These are phyloP conservation scores for Leucozona laternaria DNA, from an alignment of 2,888 invertebrate genomes.

Conservation along the genomic window DNA sequence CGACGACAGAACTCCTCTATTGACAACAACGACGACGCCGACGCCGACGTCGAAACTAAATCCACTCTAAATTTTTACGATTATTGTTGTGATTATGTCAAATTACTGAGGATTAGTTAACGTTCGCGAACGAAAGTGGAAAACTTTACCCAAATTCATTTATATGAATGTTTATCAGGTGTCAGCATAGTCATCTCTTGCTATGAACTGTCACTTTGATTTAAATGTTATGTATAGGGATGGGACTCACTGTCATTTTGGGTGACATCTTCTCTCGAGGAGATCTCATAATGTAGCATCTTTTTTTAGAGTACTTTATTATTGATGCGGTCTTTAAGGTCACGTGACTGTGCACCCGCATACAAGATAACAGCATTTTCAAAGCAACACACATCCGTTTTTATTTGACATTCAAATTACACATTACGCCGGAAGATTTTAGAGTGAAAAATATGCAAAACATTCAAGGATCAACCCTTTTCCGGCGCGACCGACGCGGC, in stretches of 20 bases:
- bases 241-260: too few species aligned
- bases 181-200: constrained; percentile 49
- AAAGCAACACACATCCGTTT: constrained; percentile 40
- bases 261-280: constrained; percentile 2
- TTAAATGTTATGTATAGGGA: constrained; percentile 27
- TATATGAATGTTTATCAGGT: constrained; percentile 69
- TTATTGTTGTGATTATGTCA: constrained; percentile 78
- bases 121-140: constrained; percentile 57
- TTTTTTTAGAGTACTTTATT: constrained; percentile 34
- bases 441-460: constrained; percentile 71
- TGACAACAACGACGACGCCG: constrained; percentile 12
- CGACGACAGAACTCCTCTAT: constrained; percentile 5
- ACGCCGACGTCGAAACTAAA: constrained; percentile 39
- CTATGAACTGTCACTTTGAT: constrained; percentile 39
- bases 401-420: constrained; percentile 64
- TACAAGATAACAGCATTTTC: constrained; percentile 51
- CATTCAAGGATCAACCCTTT: constrained; percentile 66
- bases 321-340: constrained; percentile 57
- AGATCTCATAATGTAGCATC: constrained; percentile 17
- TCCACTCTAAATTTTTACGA: constrained; percentile 77
- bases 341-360: constrained; percentile 74
- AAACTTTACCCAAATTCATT: constrained; percentile 63
- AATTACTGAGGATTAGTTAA: constrained; percentile 77
- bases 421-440: constrained; percentile 63
- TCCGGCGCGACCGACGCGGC: neutral